Conservation (phyloP, 2,888 invertebrate species). For the Ophraella communa region DNA sequence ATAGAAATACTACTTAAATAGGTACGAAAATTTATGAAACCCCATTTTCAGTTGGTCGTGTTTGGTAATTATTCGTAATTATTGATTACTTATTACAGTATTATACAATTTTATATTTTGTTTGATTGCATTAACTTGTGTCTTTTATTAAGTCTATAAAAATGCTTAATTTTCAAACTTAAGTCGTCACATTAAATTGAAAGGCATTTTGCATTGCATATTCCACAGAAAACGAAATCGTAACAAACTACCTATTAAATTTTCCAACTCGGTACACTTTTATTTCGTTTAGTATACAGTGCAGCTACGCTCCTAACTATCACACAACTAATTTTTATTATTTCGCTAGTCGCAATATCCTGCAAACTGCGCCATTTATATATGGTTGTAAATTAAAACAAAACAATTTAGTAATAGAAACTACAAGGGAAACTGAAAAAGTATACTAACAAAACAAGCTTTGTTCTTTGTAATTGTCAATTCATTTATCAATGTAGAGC, state of each 20-base stretch:
- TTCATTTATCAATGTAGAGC: too few species aligned
- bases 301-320: background rate
- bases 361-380: constrained; percentile 11
- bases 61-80: too few species aligned
- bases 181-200: too few species aligned
- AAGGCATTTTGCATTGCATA: too few species aligned
- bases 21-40: background rate
- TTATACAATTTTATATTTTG: too few species aligned
- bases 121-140: too few species aligned
- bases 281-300: background rate
- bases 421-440: background rate
- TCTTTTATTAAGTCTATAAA: too few species aligned
- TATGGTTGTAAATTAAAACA: background rate
- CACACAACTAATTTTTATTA: constrained; percentile 3
- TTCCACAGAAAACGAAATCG: background rate
- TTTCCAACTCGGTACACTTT: background rate
- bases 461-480: too few species aligned
- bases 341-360: background rate
- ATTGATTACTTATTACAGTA: too few species aligned
- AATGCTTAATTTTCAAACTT: too few species aligned
- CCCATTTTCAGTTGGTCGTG: background rate
- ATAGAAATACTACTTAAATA: background rate
- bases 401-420: background rate
- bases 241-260: background rate
- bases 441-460: background rate